Evolutionary conservation across 2,888 invertebrate genomes (phyloP).

Genomic region (Anoplius nigerrimus): DNA sequence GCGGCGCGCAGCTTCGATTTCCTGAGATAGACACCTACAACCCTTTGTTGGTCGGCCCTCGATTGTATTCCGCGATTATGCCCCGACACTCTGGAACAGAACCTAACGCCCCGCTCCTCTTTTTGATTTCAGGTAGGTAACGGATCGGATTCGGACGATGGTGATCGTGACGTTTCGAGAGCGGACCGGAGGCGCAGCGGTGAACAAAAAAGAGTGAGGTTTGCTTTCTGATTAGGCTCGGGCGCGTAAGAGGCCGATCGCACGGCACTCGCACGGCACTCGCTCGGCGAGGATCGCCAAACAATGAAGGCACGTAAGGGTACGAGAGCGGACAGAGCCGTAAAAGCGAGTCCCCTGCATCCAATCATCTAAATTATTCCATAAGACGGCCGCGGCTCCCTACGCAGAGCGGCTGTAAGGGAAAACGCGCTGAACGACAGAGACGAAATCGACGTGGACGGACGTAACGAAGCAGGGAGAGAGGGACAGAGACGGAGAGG

Average conservation of each 20-base stretch:
- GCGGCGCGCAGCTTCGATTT: conserved; percentile 20
- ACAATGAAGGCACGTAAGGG: not conserved
- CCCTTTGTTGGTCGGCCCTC: conserved; percentile 9
- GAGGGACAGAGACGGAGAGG: conserved; percentile 16
- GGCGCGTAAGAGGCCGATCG: not conserved
- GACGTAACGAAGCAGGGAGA: conserved; percentile 21
- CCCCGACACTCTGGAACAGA: too few species aligned
- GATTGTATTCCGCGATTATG: not conserved
- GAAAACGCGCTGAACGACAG: conserved; percentile 18
- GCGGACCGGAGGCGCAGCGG: conserved; percentile 23
- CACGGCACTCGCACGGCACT: not conserved
- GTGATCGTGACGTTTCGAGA: conserved; percentile 54
- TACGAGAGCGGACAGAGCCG: conserved; percentile 46
- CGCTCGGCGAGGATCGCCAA: not conserved
- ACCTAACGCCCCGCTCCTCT: conserved; percentile 25
- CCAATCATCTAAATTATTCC: conserved; percentile 74
- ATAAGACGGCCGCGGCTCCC: conserved; percentile 60
- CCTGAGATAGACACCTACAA: conserved; percentile 2
- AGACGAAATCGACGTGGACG: not conserved
- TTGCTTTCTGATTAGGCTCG: not conserved
- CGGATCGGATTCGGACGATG: conserved; percentile 58
- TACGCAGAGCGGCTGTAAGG: conserved; percentile 25
- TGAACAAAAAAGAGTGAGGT: not conserved
- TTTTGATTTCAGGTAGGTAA: conserved; percentile 72
- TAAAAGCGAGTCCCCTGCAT: conserved; percentile 58